Evolutionary conservation across 2,797 vertebrate species (phyloP), one percentile per base, ranked within the genome.

Genomic region (Argentina silus): DNA sequence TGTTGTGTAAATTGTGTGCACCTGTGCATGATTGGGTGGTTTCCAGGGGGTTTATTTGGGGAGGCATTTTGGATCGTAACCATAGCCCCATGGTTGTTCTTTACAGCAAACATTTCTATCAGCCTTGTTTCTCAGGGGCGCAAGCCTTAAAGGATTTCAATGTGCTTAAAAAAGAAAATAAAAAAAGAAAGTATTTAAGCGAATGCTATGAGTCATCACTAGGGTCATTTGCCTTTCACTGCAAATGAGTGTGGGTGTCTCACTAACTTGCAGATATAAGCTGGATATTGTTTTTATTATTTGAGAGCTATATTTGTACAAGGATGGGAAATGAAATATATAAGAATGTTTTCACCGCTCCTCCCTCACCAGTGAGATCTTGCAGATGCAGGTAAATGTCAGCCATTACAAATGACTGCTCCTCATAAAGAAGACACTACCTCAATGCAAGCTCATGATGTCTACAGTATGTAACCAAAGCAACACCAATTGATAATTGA

Each of bases 201-300:
- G 87, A 88, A 90, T 81, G 81, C 90, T 89, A 72, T 93, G 92
- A 95, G 88, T 94, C 93, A 94, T 86, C 80, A 74, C 81, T 88
- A 89, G 92, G 92, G 91, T 94, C 90, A 93, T 92, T 92, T 94
- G 90, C 90, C 87, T 93, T 93, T 93, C 84, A 83, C 86, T 90
- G 93, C 88, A 95, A 94, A 94, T 93, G 88, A 94, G 90, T 92
- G 93, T 94, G 93, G 92, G 91, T 90, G 92, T 93, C 90, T 93
- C 84, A 91, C 89, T 91, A 93, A 93, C 87, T 91, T 92, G 86
- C 85, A 90, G 81, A 92, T 90, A 93, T 92, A 92, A 91, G 86
- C 85, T 92, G 84, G 87, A 89, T 93, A 92, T 93, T 93, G 85
- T 91, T 93, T 91, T 91, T 91, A 91, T 94, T 88, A 92, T 83